These are phyloP conservation scores for Lepisosteus oculatus DNA, from an alignment of 2,113 vertebrate genomes.

Conservation along the genomic window DNA sequence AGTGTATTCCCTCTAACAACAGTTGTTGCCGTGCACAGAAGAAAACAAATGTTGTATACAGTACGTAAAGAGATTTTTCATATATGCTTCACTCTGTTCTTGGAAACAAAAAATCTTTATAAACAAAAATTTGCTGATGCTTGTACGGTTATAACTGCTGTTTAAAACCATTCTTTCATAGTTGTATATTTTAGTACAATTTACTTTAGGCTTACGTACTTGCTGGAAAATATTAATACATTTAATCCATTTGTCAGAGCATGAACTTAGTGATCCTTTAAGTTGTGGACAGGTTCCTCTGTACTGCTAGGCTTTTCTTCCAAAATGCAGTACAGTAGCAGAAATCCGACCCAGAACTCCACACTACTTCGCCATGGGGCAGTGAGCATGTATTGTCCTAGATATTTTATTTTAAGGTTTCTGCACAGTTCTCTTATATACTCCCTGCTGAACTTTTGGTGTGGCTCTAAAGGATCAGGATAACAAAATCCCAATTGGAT, in stretches of 20 bases:
- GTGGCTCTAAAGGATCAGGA: too few species aligned
- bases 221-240: constrained; percentile 28
- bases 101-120: not conserved
- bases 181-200: constrained; percentile 52
- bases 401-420: too few species aligned
- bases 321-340: constrained; percentile 71
- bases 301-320: constrained; percentile 75
- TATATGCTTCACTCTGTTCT: too few species aligned
- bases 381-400: too few species aligned
- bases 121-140: not conserved
- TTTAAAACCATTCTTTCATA: constrained; percentile 34
- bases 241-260: constrained; percentile 2
- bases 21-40: constrained; percentile 47
- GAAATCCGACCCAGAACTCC: not conserved
- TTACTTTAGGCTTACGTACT: constrained; percentile 49
- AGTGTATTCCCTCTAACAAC: constrained; percentile 50
- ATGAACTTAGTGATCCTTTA: constrained; percentile 2
- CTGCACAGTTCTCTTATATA: too few species aligned
- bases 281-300: constrained; percentile 34
- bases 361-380: too few species aligned
- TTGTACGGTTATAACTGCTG: constrained; percentile 59
- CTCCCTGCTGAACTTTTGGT: too few species aligned
- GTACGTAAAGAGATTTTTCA: too few species aligned
- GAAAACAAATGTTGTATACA: constrained; percentile 40
- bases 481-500: too few species aligned